Evolutionary conservation across 1,140 invertebrate species (phyloP).

Genomic region (Parasteatoda tepidariorum): DNA sequence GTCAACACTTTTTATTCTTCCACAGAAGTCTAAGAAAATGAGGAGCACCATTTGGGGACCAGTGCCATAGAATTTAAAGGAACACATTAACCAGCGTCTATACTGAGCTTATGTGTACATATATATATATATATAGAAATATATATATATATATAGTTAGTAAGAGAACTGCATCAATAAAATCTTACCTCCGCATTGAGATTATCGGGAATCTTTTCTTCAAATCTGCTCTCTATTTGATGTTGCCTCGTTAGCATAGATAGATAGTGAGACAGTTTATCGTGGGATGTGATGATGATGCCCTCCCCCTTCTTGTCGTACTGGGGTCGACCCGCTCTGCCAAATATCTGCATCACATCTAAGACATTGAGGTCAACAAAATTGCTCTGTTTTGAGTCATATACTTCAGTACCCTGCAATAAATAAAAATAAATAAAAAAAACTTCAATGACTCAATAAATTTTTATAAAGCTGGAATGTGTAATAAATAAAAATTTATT

Average conservation of each 20-base stretch:
- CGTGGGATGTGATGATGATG: slow-evolving; percentile 93
- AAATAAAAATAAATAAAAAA: slow-evolving; percentile 40
- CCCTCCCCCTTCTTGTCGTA: slow-evolving; percentile 85
- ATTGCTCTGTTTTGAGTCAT: slow-evolving; percentile 93
- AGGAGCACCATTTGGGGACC: no score
- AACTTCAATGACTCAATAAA: neutral
- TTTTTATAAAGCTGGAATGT: neutral
- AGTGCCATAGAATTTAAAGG: no score
- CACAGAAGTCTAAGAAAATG: no score
- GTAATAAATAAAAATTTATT: no score
- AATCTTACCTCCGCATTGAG: slow-evolving; percentile 96
- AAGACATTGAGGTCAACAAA: slow-evolving; percentile 96
- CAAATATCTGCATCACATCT: slow-evolving; percentile 99
- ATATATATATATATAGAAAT: no score
- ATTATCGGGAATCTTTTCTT: slow-evolving; percentile 92
- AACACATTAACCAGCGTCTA: no score
- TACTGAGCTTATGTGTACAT: no score
- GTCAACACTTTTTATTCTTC: no score
- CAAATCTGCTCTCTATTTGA: slow-evolving; percentile 98
- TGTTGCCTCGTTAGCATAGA: slow-evolving; percentile 95
- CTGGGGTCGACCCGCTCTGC: slow-evolving; percentile 91
- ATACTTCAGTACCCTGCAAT: slow-evolving; percentile 93
- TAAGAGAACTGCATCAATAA: no score
- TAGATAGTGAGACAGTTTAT: slow-evolving; percentile 94
- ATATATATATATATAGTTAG: no score